Evolutionary conservation across 2,888 invertebrate genomes (phyloP).

Genomic region (Drosophila rellima): DNA sequence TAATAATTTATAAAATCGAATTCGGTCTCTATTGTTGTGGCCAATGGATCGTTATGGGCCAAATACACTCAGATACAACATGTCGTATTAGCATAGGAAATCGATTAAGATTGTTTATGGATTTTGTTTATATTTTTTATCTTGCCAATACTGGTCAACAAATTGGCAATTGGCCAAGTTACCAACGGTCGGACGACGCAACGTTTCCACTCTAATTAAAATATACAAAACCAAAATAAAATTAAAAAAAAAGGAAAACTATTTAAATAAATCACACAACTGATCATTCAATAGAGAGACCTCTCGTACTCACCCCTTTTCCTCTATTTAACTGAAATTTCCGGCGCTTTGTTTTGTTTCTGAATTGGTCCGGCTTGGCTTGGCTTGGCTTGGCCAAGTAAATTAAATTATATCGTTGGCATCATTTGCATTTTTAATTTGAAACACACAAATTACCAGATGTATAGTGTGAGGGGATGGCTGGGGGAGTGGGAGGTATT

Average conservation of each 20-base stretch:
- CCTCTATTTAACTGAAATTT: constrained; percentile 48
- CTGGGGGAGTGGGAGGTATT: constrained; percentile 3
- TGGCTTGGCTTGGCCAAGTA: constrained; percentile 44
- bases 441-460: constrained; percentile 62
- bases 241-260: constrained; percentile 17
- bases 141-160: constrained; percentile 56
- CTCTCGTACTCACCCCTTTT: not conserved
- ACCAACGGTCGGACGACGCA: constrained; percentile 11
- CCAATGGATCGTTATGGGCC: constrained; percentile 20
- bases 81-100: constrained; percentile 55
- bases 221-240: constrained; percentile 55
- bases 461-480: too few relatives aligned
- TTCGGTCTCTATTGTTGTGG: constrained; percentile 37
- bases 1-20: constrained; percentile 79
- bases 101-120: constrained; percentile 73
- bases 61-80: constrained; percentile 2
- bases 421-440: constrained; percentile 82
- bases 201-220: constrained; percentile 77
- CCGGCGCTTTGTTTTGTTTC: constrained; percentile 60
- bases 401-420: constrained; percentile 71
- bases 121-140: constrained; percentile 21
- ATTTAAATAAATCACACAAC: constrained; percentile 60
- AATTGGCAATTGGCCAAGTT: constrained; percentile 64
- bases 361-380: constrained; percentile 44
- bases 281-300: constrained; percentile 57